Evolutionary conservation across 1,140 invertebrate genomes (phyloP).

Genomic region (Drosophila watanabei): DNA sequence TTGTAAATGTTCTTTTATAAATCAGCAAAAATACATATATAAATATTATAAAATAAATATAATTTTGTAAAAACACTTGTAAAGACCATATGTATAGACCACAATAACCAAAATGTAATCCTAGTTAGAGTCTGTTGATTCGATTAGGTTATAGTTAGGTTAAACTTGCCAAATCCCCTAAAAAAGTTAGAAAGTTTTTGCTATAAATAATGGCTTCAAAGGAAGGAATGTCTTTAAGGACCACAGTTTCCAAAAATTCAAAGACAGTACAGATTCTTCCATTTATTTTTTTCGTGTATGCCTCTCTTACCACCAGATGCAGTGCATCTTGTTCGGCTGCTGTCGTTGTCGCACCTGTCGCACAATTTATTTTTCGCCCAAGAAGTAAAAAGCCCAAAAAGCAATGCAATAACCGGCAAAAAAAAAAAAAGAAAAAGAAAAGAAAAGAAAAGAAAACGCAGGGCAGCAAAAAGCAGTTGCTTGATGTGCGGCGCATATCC

Average conservation of each 20-base stretch:
- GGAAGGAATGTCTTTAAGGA: not conserved
- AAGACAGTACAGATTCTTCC: not conserved
- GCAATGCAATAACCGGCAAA: conserved; percentile 64
- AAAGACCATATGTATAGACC: too few species aligned
- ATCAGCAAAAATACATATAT: not conserved
- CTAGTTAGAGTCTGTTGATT: too few species aligned
- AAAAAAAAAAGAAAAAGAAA: conserved; percentile 51
- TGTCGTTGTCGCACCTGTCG: conserved; percentile 79
- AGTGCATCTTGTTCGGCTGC: conserved; percentile 43
- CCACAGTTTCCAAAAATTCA: not conserved
- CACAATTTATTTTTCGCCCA: conserved; percentile 83
- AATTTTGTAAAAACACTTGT: too few species aligned
- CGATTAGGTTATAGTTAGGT: too few species aligned
- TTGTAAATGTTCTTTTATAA: not conserved
- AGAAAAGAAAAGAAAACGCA: conserved; percentile 23
- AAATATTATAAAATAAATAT: not conserved
- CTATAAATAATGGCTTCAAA: not conserved
- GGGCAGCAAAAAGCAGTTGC: conserved; percentile 70
- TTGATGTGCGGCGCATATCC: conserved; percentile 81
- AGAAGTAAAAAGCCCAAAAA: conserved; percentile 70
- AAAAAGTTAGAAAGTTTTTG: not conserved
- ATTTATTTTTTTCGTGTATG: conserved; percentile 9
- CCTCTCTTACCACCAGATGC: conserved; percentile 9
- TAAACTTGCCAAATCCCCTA: too few species aligned
- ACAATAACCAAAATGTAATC: too few species aligned